A percentile compares a stretch with the other conserved stretches of the same genome.
Conservation (phyloP, 2,888 invertebrate species). For the Xestia sexstrigata region DNA sequence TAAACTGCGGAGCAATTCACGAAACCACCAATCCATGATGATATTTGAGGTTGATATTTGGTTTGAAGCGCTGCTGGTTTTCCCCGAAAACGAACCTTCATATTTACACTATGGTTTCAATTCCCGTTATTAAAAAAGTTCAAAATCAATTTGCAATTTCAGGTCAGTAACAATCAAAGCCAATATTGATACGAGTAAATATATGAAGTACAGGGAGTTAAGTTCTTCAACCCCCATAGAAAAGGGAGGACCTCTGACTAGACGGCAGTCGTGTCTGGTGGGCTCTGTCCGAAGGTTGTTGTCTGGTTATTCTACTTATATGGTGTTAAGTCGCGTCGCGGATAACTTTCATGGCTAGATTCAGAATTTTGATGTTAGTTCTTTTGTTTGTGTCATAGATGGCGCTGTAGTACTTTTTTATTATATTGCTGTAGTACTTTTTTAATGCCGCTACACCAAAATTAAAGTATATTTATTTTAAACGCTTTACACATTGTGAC, state of each 20-base stretch:
- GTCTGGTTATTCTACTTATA: background rate
- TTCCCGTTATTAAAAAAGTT: background rate
- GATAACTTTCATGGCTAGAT: background rate
- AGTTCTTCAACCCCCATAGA: background rate
- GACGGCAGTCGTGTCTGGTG: background rate
- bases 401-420: background rate
- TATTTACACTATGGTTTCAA: background rate
- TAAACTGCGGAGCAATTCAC: background rate
- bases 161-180: background rate
- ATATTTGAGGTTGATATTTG: slow-evolving; percentile 2
- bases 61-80: slow-evolving; percentile 4
- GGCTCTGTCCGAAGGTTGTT: background rate
- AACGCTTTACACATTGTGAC: background rate
- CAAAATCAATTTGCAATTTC: background rate
- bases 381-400: background rate
- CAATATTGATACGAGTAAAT: too few species aligned
- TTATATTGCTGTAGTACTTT: too few species aligned
- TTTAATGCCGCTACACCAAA: background rate
- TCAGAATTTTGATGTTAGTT: background rate
- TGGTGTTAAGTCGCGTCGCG: background rate
- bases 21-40: background rate
- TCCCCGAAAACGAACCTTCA: background rate
- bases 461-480: background rate
- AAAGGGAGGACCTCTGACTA: background rate
- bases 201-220: background rate